phyloP scores from a whole-genome alignment of 2,797 vertebrate species.

The Mormyrops boulengeri region DNA sequence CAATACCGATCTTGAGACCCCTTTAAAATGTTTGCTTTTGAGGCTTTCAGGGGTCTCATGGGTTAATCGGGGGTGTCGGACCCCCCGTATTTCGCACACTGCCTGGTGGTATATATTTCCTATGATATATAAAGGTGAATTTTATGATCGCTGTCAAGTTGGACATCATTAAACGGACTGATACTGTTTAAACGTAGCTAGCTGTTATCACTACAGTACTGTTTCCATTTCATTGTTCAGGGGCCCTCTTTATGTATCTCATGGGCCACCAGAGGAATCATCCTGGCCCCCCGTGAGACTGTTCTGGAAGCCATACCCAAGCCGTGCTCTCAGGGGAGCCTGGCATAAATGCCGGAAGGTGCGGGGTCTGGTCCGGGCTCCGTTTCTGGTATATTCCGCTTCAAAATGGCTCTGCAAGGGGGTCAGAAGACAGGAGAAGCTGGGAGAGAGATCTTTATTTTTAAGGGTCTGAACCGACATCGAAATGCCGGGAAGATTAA shows the following conservation, averaged over 20 bases:
- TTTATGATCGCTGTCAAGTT: background rate
- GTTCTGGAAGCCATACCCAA: background rate
- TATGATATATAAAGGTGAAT: background rate
- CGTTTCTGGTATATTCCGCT: background rate
- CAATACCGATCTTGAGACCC: no score
- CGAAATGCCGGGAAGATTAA: constrained; percentile 24
- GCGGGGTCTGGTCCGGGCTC: background rate
- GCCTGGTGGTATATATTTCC: background rate
- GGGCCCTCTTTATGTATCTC: background rate
- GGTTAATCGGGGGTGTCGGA: no score
- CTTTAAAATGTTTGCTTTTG: no score
- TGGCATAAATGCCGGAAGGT: background rate
- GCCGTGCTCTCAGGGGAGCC: background rate
- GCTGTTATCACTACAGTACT: background rate
- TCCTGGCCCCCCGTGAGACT: background rate
- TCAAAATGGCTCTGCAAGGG: background rate
- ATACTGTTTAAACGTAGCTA: background rate
- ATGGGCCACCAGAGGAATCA: background rate
- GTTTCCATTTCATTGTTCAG: background rate
- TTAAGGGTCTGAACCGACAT: background rate
- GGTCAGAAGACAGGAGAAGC: background rate
- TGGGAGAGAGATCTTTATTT: background rate
- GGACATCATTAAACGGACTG: background rate
- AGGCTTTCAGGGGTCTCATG: no score
- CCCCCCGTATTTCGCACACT: no score